These are phyloP conservation scores for Tryphoninae sp. DNA, from an alignment of 2,888 invertebrate genomes.

Conservation along the genomic window DNA sequence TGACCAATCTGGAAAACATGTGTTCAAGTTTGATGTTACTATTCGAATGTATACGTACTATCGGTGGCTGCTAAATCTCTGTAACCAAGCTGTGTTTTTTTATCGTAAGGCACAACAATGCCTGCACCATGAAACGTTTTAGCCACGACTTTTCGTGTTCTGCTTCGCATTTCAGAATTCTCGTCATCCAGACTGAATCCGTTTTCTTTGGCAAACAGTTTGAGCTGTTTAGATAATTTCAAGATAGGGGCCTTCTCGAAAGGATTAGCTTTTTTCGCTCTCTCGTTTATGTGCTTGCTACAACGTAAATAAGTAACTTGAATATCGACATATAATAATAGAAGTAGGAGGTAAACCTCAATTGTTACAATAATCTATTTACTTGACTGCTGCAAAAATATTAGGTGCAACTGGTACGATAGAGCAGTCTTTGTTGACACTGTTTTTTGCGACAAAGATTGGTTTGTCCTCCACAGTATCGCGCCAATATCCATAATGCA, in stretches of 20 bases:
- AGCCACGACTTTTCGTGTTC: conserved; percentile 85
- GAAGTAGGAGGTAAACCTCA: too few relatives aligned
- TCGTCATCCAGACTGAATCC: conserved; percentile 84
- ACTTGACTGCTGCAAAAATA: conserved; percentile 91
- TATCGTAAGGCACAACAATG: conserved; percentile 92
- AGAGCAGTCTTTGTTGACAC: conserved; percentile 86
- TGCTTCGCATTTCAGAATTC: conserved; percentile 84
- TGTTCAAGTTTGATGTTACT: not conserved
- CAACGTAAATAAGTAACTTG: conserved; percentile 57
- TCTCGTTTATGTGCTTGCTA: conserved; percentile 83
- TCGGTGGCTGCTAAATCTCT: conserved; percentile 88
- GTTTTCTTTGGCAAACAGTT: conserved; percentile 85
- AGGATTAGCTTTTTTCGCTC: conserved; percentile 82
- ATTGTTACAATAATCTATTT: conserved; percentile 76
- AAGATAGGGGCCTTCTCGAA: conserved; percentile 85
- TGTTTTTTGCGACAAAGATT: conserved; percentile 90
- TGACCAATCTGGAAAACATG: not conserved
- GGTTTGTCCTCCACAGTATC: conserved; percentile 90
- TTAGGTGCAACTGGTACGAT: conserved; percentile 90
- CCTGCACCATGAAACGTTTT: conserved; percentile 92
- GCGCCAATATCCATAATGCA: conserved; percentile 95
- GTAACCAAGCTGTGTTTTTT: conserved; percentile 92
- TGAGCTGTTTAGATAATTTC: conserved; percentile 85
- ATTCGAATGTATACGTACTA: conserved; percentile 80
- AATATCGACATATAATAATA: too few relatives aligned